Base-by-base conservation (phyloP, 2,888 invertebrate genomes). In the Scaptomyza reducta region DNA sequence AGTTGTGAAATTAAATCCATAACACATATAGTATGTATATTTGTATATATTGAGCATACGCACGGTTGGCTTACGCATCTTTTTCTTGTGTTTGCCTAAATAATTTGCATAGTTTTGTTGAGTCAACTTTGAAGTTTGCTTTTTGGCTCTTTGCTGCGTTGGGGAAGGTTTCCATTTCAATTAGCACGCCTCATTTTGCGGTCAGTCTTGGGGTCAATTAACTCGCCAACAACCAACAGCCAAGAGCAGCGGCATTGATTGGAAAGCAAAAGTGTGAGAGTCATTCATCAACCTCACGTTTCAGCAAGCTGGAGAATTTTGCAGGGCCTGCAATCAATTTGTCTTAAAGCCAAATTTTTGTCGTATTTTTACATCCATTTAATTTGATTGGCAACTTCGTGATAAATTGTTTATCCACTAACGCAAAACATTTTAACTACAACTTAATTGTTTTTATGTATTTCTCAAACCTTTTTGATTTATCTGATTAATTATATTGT, bases 251-350 rank as follows among this genome's bases (percentile, higher is more conserved):
- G 46, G 47, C 72, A 74, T 58, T 78, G 69, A 76, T 75, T 78
- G 75, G 84, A 81, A 83, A 83, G 80, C 80, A 83, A 83, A 69
- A 83, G 79, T 82, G 76, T 69, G 66, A 40, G 40, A 70, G 70
- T 57, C 29, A 74, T 74, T 81, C 79, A 81, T 81, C 73, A 57
- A 45, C 45, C 54, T 59, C 70, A 74, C 59, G 64, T 73, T 73
- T 62, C 56, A 44, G 41, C 56, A 25, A 63, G 46, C 31, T 46
- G 6, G 58, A 66, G 45, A 59, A 59, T 55, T 40, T 58, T 33
- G 14, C 22, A 58, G 6, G 27, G 68, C 9, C 41, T 51, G 63
- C 40, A 33, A 64, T 59, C 56, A 59, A 70, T 70, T 56, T 64
- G 40, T 18, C 38, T 54, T 64, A 7, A 50, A 63, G 56, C 38